phyloP scores from a whole-genome alignment of 1,140 invertebrate species.

The Anoplophora glabripennis region DNA sequence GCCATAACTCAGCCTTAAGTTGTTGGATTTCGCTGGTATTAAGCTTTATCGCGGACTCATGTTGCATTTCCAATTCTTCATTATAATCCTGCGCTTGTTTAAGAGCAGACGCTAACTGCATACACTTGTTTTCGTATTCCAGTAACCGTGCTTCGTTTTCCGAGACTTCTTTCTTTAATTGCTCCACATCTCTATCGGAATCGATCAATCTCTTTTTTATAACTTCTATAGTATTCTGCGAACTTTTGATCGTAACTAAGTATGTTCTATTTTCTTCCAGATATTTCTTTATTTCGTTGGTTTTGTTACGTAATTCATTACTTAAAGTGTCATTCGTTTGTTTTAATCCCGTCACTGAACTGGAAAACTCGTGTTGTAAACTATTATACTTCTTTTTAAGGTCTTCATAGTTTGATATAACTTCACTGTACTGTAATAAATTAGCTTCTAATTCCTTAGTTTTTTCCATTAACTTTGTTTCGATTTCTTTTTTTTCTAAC shows the following conservation, averaged over 20 bases:
- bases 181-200: conserved; percentile 55
- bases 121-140: conserved; percentile 49
- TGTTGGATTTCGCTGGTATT: conserved; percentile 32
- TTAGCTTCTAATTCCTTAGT: conserved; percentile 46
- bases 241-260: conserved; percentile 51
- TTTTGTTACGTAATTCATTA: conserved; percentile 32
- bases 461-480: conserved; percentile 46
- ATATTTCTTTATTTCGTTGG: conserved; percentile 47
- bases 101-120: conserved; percentile 46
- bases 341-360: conserved; percentile 18
- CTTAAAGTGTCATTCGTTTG: conserved; percentile 24
- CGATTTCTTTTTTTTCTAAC: conserved; percentile 53
- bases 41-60: conserved; percentile 35
- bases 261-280: conserved; percentile 52
- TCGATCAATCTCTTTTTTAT: conserved; percentile 52
- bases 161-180: conserved; percentile 51
- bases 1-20: conserved; percentile 29
- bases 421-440: conserved; percentile 48
- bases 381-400: conserved; percentile 15
- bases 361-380: conserved; percentile 14
- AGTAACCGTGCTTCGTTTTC: conserved; percentile 49
- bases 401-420: conserved; percentile 29
- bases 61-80: conserved; percentile 44
- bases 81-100: conserved; percentile 36
- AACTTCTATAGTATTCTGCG: conserved; percentile 52